These are phyloP conservation scores for Tachystola acroxantha DNA, from an alignment of 2,888 invertebrate species.

Conservation along the genomic window DNA sequence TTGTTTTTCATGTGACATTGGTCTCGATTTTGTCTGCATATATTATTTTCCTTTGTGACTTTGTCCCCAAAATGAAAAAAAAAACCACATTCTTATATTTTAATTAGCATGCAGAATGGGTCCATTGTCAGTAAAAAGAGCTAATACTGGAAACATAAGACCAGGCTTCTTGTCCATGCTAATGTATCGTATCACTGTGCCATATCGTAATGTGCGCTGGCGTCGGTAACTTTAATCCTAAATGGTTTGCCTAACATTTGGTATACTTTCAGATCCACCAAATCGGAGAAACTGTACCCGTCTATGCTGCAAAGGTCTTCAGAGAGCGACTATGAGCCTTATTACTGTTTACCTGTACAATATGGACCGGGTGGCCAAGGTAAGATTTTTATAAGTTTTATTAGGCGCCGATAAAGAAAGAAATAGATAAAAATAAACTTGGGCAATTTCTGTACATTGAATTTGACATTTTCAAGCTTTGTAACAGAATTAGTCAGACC, in stretches of 20 bases:
- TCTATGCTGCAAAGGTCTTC: constrained; percentile 91
- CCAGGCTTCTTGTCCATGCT: constrained; percentile 45
- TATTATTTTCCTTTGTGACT: too few relatives aligned
- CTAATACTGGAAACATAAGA: not conserved
- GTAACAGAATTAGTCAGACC: too few relatives aligned
- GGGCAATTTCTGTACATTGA: too few relatives aligned
- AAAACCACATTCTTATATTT: too few relatives aligned
- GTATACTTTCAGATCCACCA: constrained; percentile 86
- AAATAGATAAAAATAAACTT: not conserved
- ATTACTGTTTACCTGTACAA: constrained; percentile 89
- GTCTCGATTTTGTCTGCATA: not conserved
- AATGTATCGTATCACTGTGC: constrained; percentile 25
- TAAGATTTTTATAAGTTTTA: constrained; percentile 42
- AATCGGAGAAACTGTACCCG: constrained; percentile 96
- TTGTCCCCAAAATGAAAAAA: too few relatives aligned
- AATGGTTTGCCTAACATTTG: not conserved
- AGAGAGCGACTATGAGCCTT: constrained; percentile 91
- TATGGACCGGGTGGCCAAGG: constrained; percentile 81
- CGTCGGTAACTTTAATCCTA: not conserved
- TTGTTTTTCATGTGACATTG: not conserved
- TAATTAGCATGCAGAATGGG: too few relatives aligned
- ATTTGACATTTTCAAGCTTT: too few relatives aligned
- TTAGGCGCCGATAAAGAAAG: not conserved
- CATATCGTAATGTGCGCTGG: constrained; percentile 32
- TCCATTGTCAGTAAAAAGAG: not conserved